Percentiles rank a stretch among this genome's conserved stretches.
Conservation (phyloP, 2,888 invertebrate genomes). For the Rotaria sp. region DNA sequence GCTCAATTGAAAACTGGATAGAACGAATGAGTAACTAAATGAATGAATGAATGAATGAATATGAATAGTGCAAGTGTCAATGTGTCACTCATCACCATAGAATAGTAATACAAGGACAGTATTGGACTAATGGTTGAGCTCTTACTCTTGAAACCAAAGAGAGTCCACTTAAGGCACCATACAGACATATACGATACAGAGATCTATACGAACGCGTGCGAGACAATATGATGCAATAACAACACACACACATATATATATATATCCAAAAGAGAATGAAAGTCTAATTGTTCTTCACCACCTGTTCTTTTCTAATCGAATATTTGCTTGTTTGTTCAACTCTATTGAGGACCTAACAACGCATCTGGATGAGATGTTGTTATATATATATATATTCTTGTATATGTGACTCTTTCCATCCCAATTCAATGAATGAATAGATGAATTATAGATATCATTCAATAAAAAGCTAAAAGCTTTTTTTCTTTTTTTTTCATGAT, state of each 20-base stretch:
- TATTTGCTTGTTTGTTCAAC: constrained; percentile 13
- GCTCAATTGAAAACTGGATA: not conserved
- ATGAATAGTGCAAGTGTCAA: constrained; percentile 19
- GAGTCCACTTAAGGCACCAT: constrained; percentile 10
- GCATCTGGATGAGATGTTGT: not conserved
- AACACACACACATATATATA: not conserved
- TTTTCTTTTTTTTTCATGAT: not conserved
- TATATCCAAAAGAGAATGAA: not conserved
- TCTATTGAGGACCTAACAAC: not conserved
- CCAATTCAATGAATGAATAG: not conserved
- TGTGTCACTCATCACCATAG: constrained; percentile 1
- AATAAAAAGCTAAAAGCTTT: not conserved
- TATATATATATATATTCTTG: not conserved
- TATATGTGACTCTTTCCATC: constrained; percentile 3
- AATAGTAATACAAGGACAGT: not conserved
- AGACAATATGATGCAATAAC: constrained; percentile 18
- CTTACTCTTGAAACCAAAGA: not conserved
- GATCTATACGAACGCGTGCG: not conserved
- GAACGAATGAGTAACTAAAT: constrained; percentile 13
- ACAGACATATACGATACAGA: not conserved
- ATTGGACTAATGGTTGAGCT: not conserved
- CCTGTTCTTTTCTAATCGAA: constrained; percentile 5
- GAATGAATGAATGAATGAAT: not conserved
- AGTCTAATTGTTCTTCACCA: constrained; percentile 13
- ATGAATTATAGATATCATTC: not conserved